Evolutionary conservation across 2,797 vertebrate species (phyloP).

Genomic region (Thripadectes ignobilis): DNA sequence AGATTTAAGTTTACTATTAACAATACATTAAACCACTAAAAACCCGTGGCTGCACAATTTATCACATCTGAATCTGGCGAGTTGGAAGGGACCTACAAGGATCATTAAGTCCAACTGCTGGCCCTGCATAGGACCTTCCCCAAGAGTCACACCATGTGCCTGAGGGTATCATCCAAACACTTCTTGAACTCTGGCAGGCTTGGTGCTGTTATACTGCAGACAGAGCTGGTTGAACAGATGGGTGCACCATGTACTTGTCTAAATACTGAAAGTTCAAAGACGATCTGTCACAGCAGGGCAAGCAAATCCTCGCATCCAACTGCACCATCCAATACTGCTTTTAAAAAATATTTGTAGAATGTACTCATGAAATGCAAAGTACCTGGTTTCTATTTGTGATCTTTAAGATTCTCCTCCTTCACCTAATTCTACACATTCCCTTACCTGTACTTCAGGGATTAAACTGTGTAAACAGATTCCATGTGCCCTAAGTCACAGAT

Average conservation of each 20-base stretch:
- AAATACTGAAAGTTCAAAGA: not conserved
- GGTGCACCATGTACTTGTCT: not conserved
- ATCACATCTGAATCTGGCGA: not conserved
- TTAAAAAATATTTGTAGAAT: not conserved
- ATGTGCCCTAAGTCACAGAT: not conserved
- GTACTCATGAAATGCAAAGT: not conserved
- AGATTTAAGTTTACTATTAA: not conserved
- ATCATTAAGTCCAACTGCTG: not conserved
- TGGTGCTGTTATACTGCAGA: not conserved
- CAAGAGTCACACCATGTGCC: not conserved
- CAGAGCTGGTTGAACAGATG: not conserved
- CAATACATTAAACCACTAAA: not conserved
- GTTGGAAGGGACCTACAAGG: not conserved
- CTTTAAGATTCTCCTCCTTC: not conserved
- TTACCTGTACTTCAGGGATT: not conserved
- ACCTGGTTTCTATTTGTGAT: not conserved
- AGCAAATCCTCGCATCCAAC: not conserved
- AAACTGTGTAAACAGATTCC: not conserved
- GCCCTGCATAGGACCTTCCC: not conserved
- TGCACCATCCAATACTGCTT: not conserved
- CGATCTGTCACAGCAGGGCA: not conserved
- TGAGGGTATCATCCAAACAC: not conserved
- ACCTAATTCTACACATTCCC: not conserved
- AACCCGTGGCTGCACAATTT: not conserved
- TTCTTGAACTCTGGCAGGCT: not conserved